phyloP scores from a whole-genome alignment of 1,140 invertebrate species.

The Drosophila insularis region DNA sequence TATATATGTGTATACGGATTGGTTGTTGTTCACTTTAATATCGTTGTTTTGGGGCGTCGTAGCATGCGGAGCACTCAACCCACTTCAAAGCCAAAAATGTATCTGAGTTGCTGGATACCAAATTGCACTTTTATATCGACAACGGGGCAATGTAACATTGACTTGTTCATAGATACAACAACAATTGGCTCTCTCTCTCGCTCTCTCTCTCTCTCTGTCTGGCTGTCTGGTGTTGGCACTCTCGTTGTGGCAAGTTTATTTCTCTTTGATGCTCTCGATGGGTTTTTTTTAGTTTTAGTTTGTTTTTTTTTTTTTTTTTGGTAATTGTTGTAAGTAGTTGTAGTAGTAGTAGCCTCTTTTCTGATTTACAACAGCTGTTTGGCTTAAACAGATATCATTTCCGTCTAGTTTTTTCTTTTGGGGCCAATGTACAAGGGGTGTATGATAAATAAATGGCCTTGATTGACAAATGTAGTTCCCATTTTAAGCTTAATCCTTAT shows the following conservation, averaged over 20 bases:
- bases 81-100: slow-evolving; percentile 64
- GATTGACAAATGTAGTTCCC: no score
- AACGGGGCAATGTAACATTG: slow-evolving; percentile 17
- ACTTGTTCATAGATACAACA: slow-evolving; percentile 15
- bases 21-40: slow-evolving; percentile 31
- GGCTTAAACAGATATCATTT: slow-evolving; percentile 48
- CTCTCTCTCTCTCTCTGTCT: slow-evolving; percentile 14
- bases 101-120: slow-evolving; percentile 67
- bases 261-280: slow-evolving; percentile 2
- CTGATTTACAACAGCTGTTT: slow-evolving; percentile 78
- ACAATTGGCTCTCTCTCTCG: slow-evolving; percentile 16
- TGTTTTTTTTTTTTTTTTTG: no score
- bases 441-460: slow-evolving; percentile 24
- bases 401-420: slow-evolving; percentile 39
- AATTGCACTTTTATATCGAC: slow-evolving; percentile 79
- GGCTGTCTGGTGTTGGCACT: not conserved
- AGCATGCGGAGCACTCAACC: slow-evolving; percentile 46
- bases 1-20: slow-evolving; percentile 16
- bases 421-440: slow-evolving; percentile 49
- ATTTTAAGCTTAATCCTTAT: no score
- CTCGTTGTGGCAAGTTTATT: slow-evolving; percentile 19
- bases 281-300: no score
- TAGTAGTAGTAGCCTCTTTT: slow-evolving; percentile 51
- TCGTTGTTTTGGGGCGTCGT: slow-evolving; percentile 9
- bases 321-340: no score